Conservation (phyloP, 2,888 invertebrate species). For the Leptodirus hochenwartii region DNA sequence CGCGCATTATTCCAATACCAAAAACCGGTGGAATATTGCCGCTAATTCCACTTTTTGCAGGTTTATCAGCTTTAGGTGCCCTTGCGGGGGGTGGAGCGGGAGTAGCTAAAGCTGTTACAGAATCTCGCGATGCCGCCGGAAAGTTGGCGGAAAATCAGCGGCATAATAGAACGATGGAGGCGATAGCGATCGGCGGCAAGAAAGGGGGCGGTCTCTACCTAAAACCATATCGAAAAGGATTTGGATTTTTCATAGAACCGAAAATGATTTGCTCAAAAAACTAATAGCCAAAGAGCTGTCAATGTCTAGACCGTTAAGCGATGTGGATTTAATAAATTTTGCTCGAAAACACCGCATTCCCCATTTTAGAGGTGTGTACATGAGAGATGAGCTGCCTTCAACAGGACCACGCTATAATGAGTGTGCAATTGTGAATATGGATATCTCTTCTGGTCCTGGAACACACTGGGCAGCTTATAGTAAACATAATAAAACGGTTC, state of each 20-base stretch:
- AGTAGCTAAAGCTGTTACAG: conserved; percentile 20
- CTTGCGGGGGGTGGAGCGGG: conserved; percentile 21
- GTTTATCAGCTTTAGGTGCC: conserved; percentile 19
- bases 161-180: conserved; percentile 23
- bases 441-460: conserved; percentile 14
- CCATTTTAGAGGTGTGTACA: conserved; percentile 20
- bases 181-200: conserved; percentile 16
- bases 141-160: conserved; percentile 18
- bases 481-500: conserved; percentile 15
- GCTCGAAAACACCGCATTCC: conserved; percentile 15
- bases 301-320: conserved; percentile 17
- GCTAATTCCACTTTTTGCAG: conserved; percentile 21
- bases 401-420: conserved; percentile 13
- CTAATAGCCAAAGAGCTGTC: conserved; percentile 11
- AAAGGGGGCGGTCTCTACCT: conserved; percentile 19
- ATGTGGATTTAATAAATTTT: conserved; percentile 17
- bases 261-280: conserved; percentile 10
- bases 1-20: conserved; percentile 18
- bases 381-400: conserved; percentile 22
- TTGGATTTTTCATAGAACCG: conserved; percentile 9
- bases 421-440: conserved; percentile 17
- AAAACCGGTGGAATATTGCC: conserved; percentile 20
- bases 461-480: conserved; percentile 20
- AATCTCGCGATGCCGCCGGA: conserved; percentile 18
- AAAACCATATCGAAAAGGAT: conserved; percentile 15